A percentile compares a stretch with the other conserved stretches of the same genome.
phyloP scores from a whole-genome alignment of 2,888 invertebrate species.

The Limnephilus lunatus region DNA sequence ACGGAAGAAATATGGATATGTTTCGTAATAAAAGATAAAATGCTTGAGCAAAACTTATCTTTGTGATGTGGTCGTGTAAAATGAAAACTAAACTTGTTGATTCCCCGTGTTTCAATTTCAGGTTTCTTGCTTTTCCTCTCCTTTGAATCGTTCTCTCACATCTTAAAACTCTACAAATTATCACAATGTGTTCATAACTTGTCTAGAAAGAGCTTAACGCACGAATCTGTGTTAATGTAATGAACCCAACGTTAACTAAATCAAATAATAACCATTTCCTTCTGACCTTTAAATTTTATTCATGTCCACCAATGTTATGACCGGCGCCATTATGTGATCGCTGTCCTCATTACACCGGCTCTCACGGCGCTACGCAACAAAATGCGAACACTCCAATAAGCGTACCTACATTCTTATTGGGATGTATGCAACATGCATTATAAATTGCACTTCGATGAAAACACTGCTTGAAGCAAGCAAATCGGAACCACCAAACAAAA shows the following conservation, averaged over 20 bases:
- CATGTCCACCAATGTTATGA: not conserved
- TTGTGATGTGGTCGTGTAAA: not conserved
- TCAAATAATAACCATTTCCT: not conserved
- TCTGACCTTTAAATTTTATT: not conserved
- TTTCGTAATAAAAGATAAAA: not conserved
- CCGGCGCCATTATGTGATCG: conserved; percentile 8
- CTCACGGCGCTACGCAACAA: conserved; percentile 42
- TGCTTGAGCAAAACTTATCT: not conserved
- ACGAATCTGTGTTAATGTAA: not conserved
- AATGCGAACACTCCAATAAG: conserved; percentile 37
- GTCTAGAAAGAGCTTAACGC: not conserved
- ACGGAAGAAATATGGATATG: too few species aligned
- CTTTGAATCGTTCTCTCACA: not conserved
- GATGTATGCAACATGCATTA: conserved; percentile 26
- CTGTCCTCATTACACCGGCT: conserved; percentile 11
- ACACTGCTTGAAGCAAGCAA: not conserved
- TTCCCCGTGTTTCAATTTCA: not conserved
- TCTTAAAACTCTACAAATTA: not conserved
- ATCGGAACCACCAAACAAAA: not conserved
- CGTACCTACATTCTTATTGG: conserved; percentile 17
- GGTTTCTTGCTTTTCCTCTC: not conserved
- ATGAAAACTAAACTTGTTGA: not conserved
- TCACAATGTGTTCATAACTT: not conserved
- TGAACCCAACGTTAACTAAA: not conserved
- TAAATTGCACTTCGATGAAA: not conserved